Evolutionary conservation across 2,797 vertebrate species (phyloP).

Genomic region (Pseudotriccus pelzelni): DNA sequence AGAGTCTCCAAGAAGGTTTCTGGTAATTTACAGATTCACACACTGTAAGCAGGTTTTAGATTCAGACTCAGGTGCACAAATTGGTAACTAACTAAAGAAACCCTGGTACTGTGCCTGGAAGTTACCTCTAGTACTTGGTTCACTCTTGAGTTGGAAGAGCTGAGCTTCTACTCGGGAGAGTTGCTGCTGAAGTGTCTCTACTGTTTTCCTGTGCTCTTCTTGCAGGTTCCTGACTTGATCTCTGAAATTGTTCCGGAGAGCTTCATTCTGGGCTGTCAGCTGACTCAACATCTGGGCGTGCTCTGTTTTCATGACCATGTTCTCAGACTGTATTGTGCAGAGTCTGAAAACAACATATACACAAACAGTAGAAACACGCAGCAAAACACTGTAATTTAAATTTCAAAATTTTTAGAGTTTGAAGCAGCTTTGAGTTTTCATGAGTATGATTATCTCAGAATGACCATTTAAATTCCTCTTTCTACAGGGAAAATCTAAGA

Average conservation of each 20-base stretch:
- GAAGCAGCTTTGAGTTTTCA: background rate
- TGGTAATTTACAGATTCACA: background rate
- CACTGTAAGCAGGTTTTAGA: background rate
- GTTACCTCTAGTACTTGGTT: slow-evolving; percentile 81
- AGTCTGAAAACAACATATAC: slow-evolving; percentile 72
- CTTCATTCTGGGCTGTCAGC: slow-evolving; percentile 85
- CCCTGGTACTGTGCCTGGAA: background rate
- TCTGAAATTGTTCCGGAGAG: slow-evolving; percentile 83
- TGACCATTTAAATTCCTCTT: background rate
- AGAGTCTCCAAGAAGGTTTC: background rate
- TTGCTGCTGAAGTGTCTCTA: slow-evolving; percentile 91
- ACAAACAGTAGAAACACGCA: background rate
- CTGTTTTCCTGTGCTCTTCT: slow-evolving; percentile 88
- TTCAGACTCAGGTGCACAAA: background rate
- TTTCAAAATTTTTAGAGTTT: background rate
- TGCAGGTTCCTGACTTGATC: slow-evolving; percentile 91
- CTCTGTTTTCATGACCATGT: slow-evolving; percentile 85
- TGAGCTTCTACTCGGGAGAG: slow-evolving; percentile 88
- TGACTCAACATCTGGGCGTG: slow-evolving; percentile 83
- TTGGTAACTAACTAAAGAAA: background rate
- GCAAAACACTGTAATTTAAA: background rate
- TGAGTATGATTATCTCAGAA: background rate
- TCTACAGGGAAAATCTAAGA: background rate
- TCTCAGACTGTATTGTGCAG: slow-evolving; percentile 88
- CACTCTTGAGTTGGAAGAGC: slow-evolving; percentile 88